Evolutionary conservation across 2,113 vertebrate genomes (phyloP).

Genomic region (Oxygymnocypris stewartii): DNA sequence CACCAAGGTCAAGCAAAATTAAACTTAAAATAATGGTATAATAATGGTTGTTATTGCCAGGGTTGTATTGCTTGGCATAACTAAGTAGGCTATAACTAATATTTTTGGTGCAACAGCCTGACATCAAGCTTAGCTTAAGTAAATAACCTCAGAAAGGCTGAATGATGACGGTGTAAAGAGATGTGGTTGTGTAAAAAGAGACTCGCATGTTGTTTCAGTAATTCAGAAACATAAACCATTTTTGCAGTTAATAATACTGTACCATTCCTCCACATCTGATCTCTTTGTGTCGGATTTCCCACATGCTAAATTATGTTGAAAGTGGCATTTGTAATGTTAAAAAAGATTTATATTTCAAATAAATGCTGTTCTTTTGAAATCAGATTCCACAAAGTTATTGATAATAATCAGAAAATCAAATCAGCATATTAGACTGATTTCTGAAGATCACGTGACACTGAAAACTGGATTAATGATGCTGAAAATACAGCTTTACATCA

Average conservation of each 20-base stretch:
- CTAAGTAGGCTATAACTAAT: neutral
- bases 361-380: too few relatives aligned
- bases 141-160: neutral
- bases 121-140: neutral
- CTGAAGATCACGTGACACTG: neutral
- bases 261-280: neutral
- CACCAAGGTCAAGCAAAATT: neutral
- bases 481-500: neutral
- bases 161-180: neutral
- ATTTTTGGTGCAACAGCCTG: neutral
- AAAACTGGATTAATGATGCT: neutral
- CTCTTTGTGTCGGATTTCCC: neutral
- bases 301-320: neutral
- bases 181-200: neutral
- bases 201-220: neutral
- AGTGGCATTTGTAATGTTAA: neutral
- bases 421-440: too few relatives aligned
- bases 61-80: neutral
- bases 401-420: too few relatives aligned
- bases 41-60: neutral
- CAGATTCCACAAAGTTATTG: too few relatives aligned
- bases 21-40: neutral
- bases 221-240: neutral
- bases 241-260: neutral
- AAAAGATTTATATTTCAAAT: neutral